Evolutionary conservation across 1,140 invertebrate species (phyloP).

Genomic region (Pantala flavescens): DNA sequence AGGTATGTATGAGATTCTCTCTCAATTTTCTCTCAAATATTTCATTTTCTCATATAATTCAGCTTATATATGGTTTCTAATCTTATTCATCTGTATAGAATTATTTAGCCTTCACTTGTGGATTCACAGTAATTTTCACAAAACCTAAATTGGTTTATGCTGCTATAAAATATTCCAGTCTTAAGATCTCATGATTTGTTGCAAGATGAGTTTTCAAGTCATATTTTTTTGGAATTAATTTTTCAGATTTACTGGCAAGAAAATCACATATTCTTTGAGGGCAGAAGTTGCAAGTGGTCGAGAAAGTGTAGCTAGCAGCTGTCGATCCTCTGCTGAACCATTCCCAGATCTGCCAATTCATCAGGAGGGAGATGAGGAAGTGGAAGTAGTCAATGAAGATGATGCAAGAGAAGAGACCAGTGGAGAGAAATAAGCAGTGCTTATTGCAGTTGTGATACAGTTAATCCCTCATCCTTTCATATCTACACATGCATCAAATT

Average conservation of each 20-base stretch:
- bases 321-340: not conserved
- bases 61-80: too few relatives aligned
- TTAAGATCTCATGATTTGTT: too few relatives aligned
- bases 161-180: too few relatives aligned
- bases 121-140: too few relatives aligned
- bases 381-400: not conserved
- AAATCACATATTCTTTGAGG: not conserved
- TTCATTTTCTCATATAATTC: too few relatives aligned
- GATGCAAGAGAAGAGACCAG: not conserved
- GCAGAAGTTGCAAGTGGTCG: not conserved
- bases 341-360: not conserved
- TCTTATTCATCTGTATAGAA: too few relatives aligned
- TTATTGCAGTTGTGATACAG: too few relatives aligned
- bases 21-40: not conserved
- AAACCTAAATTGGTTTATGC: too few relatives aligned
- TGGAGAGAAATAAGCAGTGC: not conserved
- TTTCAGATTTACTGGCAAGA: not conserved
- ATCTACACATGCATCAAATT: too few relatives aligned
- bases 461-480: too few relatives aligned
- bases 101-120: too few relatives aligned
- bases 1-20: not conserved
- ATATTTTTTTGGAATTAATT: not conserved
- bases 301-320: not conserved
- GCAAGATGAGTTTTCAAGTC: too few relatives aligned
- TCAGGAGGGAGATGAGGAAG: not conserved